phyloP scores from a whole-genome alignment of 1,140 invertebrate genomes.

The Pollicipes pollicipes region DNA sequence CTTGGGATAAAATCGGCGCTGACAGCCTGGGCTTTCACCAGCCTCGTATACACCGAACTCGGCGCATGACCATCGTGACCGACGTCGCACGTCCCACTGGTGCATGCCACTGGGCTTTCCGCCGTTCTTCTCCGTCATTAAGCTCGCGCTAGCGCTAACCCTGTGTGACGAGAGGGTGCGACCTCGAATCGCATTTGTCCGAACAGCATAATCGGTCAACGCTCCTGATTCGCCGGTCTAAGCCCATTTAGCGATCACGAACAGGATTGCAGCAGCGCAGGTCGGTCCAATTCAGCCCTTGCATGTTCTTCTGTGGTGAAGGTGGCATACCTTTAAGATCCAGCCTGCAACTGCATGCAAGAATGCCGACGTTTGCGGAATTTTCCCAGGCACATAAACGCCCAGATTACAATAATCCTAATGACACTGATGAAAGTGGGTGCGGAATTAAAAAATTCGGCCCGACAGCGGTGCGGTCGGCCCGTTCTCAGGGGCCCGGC shows the following conservation, averaged over 20 bases:
- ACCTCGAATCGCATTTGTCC: too few relatives aligned
- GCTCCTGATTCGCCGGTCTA: neutral
- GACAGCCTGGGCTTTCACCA: too few relatives aligned
- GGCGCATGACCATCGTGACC: too few relatives aligned
- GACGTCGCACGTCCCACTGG: too few relatives aligned
- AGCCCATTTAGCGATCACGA: neutral
- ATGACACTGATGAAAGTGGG: neutral
- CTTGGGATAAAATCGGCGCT: too few relatives aligned
- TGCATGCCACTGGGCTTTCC: too few relatives aligned
- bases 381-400: slow-evolving; percentile 1
- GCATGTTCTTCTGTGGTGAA: neutral
- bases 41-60: too few relatives aligned
- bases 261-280: too few relatives aligned
- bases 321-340: neutral
- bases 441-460: neutral
- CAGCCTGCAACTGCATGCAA: neutral
- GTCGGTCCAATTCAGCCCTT: neutral
- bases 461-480: too few relatives aligned
- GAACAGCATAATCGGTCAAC: neutral
- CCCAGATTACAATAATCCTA: neutral
- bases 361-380: neutral
- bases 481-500: neutral
- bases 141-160: too few relatives aligned
- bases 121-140: too few relatives aligned
- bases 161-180: too few relatives aligned